Evolutionary conservation across 2,888 invertebrate species (phyloP).

Genomic region (Pteria penguin): DNA sequence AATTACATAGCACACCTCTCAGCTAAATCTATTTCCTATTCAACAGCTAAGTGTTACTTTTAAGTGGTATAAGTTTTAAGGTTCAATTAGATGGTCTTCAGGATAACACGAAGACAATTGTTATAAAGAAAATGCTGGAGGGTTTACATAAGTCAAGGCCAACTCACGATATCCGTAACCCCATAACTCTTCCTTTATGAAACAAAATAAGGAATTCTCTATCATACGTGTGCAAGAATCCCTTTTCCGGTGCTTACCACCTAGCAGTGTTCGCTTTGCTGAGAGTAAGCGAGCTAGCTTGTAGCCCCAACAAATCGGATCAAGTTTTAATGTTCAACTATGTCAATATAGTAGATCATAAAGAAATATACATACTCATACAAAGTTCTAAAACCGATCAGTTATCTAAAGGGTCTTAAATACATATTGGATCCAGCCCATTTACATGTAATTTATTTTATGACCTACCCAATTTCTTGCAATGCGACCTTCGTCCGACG

Average conservation of each 20-base stretch:
- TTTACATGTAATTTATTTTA: neutral
- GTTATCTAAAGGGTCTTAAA: neutral
- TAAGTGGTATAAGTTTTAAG: neutral
- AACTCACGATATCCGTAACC: neutral
- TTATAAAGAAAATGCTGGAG: constrained; percentile 10
- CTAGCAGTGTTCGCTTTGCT: neutral
- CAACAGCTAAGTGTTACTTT: neutral
- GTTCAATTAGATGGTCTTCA: neutral
- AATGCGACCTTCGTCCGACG: neutral
- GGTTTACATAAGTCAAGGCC: neutral
- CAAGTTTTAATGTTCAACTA: neutral
- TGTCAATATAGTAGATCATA: neutral
- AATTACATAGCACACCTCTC: neutral
- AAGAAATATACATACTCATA: neutral
- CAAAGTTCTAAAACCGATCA: neutral
- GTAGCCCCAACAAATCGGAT: neutral
- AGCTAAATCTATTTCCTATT: neutral
- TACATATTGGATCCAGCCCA: neutral
- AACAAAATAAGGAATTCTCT: neutral
- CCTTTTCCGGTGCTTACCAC: neutral
- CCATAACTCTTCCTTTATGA: neutral
- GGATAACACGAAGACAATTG: constrained; percentile 1
- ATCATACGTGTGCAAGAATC: neutral
- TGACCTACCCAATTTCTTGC: neutral
- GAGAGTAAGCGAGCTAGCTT: neutral